Percentiles rank a stretch among this genome's conserved stretches.
Conservation (phyloP, 1,140 invertebrate species). For the Psix sp. region DNA sequence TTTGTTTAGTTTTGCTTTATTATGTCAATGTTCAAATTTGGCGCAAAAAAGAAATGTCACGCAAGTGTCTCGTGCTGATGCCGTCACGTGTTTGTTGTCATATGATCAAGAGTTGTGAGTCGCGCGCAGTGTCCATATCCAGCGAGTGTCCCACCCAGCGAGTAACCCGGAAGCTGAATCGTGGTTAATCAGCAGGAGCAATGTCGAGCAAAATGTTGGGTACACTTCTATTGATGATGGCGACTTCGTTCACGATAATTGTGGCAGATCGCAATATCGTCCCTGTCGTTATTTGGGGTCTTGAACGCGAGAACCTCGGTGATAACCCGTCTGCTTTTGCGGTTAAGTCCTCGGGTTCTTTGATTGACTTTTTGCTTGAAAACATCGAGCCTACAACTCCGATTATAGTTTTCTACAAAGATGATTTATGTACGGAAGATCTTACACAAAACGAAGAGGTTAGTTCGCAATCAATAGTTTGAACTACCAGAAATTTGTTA, state of each 20-base stretch:
- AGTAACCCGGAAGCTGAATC: conserved; percentile 6
- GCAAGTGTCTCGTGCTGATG: conserved; percentile 17
- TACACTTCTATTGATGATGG: neutral
- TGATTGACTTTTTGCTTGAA: conserved; percentile 17
- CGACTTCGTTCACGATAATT: neutral
- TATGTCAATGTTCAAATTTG: too few species aligned
- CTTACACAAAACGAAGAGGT: conserved; percentile 66
- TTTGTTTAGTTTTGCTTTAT: too few species aligned
- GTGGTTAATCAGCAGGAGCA: conserved; percentile 4
- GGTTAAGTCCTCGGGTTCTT: conserved; percentile 1
- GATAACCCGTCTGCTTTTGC: conserved; percentile 10
- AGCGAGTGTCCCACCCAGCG: conserved; percentile 14
- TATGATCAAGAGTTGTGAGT: conserved; percentile 32
- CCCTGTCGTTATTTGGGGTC: conserved; percentile 22
- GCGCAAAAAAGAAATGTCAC: too few species aligned
- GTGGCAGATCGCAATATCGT: conserved; percentile 1
- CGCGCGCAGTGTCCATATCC: conserved; percentile 22
- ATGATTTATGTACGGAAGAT: conserved; percentile 70
- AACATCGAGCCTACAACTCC: conserved; percentile 15
- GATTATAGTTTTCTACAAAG: conserved; percentile 60
- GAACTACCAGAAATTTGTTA: too few species aligned
- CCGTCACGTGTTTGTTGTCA: conserved; percentile 48
- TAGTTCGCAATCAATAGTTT: conserved; percentile 4
- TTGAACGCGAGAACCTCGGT: neutral
- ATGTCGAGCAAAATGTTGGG: conserved; percentile 29